Percentiles rank a stretch among this genome's conserved stretches.
Conservation (phyloP, 2,888 invertebrate species). For the Kryphioiulus occultus region DNA sequence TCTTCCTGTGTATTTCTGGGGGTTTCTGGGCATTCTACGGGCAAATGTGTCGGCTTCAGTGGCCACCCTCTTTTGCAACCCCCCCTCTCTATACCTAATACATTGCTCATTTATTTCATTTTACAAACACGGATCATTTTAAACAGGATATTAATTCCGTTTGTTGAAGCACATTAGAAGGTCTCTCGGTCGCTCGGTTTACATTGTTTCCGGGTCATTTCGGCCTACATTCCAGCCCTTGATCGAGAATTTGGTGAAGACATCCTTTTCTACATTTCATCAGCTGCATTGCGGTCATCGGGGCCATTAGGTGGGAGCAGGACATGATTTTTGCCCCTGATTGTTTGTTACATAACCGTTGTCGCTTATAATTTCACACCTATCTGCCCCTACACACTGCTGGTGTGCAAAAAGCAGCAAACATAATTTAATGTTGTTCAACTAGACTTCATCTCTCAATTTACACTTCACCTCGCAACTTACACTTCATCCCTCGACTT, state of each 20-base stretch:
- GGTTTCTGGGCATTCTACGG: neutral
- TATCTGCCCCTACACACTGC: neutral
- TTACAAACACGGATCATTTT: constrained; percentile 42
- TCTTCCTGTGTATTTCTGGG: constrained; percentile 42
- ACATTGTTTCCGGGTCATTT: constrained; percentile 44
- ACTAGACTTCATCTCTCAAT: neutral
- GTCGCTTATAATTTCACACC: neutral
- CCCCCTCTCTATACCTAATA: constrained; percentile 1
- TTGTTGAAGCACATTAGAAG: constrained; percentile 9
- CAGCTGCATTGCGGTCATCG: constrained; percentile 20
- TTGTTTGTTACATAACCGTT: neutral
- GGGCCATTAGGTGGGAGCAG: constrained; percentile 24
- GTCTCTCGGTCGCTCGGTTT: constrained; percentile 41
- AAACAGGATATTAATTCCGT: constrained; percentile 47
- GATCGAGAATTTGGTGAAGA: neutral
- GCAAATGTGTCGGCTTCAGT: neutral
- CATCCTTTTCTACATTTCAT: neutral
- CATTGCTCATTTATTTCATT: constrained; percentile 37
- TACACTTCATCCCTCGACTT: no score
- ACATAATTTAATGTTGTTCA: neutral
- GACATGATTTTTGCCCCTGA: neutral
- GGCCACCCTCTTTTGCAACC: neutral
- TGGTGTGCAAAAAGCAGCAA: neutral
- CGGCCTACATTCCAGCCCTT: constrained; percentile 42
- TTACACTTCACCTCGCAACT: no score